phyloP scores from a whole-genome alignment of 2,113 vertebrate genomes.

The Aphyosemion australe region DNA sequence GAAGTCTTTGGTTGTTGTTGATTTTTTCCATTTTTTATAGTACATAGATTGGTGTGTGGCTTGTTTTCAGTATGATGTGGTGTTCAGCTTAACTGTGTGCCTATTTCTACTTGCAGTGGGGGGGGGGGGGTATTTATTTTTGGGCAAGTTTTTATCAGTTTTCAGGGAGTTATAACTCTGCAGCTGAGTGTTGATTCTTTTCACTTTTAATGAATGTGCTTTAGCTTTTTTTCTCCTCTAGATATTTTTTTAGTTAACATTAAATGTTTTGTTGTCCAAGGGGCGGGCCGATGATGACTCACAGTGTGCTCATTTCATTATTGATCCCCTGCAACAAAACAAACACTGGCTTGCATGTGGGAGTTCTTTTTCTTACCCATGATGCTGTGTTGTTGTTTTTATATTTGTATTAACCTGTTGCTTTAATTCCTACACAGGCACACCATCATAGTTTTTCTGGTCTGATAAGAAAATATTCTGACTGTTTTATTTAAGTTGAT shows the following conservation, averaged over 20 bases:
- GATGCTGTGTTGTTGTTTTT: constrained; percentile 61
- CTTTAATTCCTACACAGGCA: constrained; percentile 70
- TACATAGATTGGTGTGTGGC: constrained; percentile 77
- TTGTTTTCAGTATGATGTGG: constrained; percentile 97
- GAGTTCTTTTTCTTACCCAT: constrained; percentile 69
- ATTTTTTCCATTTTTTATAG: constrained; percentile 67
- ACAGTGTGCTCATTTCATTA: constrained; percentile 79
- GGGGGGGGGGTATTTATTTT: constrained; percentile 27
- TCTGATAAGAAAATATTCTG: no score
- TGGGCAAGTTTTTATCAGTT: constrained; percentile 71
- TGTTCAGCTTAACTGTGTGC: constrained; percentile 99
- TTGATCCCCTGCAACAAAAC: constrained; percentile 80
- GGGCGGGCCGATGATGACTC: constrained; percentile 85
- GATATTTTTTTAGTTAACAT: constrained; percentile 73
- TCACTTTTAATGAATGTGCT: constrained; percentile 83
- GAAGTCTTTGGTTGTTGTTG: constrained; percentile 81
- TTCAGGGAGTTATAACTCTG: constrained; percentile 86
- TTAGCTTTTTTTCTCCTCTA: constrained; percentile 10
- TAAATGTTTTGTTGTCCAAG: constrained; percentile 78
- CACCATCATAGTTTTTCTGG: not conserved
- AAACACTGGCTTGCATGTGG: constrained; percentile 89
- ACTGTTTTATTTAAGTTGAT: no score
- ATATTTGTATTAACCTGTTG: constrained; percentile 80
- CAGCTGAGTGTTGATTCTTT: constrained; percentile 86
- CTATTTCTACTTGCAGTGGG: constrained; percentile 90